phyloP scores from a whole-genome alignment of 2,113 vertebrate species.

The Oxyura jamaicensis region DNA sequence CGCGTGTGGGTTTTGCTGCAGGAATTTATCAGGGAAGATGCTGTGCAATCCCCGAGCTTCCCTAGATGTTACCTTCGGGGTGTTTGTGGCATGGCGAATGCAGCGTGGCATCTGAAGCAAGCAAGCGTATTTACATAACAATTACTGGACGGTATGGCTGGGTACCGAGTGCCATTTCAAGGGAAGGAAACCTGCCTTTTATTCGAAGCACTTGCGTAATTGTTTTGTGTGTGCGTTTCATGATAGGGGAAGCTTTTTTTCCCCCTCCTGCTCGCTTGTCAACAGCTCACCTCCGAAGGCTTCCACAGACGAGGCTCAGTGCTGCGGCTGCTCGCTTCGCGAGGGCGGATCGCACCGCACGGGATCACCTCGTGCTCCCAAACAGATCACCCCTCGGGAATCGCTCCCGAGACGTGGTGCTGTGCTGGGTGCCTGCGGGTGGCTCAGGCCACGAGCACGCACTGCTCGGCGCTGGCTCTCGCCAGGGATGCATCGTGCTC shows the following conservation, averaged over 20 bases:
- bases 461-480: background rate
- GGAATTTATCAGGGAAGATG: slow-evolving; percentile 48
- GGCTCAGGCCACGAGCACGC: no score
- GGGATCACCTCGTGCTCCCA: background rate
- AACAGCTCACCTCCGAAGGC: background rate
- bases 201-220: slow-evolving; percentile 24
- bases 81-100: background rate
- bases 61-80: background rate
- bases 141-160: background rate
- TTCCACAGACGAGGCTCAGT: background rate
- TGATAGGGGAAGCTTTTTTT: background rate
- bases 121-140: background rate
- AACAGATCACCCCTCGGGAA: background rate
- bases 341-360: background rate
- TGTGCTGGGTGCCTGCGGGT: background rate
- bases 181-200: background rate
- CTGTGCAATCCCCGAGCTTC: background rate
- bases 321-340: background rate
- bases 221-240: background rate
- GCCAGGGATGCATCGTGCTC: background rate
- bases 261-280: background rate
- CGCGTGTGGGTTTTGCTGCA: slow-evolving; percentile 55
- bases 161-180: background rate
- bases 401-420: background rate
- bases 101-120: background rate